Percentiles rank a stretch among this genome's conserved stretches.
Evolutionary conservation across 2,797 vertebrate genomes (phyloP).

Genomic region (Alosa sapidissima): DNA sequence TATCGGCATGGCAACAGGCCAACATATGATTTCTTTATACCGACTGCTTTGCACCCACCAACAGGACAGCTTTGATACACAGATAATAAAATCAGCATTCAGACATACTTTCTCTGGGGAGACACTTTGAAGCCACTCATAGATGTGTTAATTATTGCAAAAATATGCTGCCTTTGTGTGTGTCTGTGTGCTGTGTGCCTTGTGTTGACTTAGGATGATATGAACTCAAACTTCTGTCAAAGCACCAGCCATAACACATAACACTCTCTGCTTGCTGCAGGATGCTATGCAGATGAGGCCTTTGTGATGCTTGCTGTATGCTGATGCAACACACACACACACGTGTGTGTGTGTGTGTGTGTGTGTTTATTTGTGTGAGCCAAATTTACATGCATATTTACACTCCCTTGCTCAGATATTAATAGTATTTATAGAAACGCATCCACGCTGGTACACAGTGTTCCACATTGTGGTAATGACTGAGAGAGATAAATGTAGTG

Average conservation of each 20-base stretch:
- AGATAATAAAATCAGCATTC: background rate
- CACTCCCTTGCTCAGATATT: background rate
- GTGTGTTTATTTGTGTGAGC: background rate
- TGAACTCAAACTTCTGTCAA: background rate
- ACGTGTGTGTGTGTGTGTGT: background rate
- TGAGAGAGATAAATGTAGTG: background rate
- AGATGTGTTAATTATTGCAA: background rate
- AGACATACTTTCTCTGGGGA: background rate
- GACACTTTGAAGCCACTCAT: background rate
- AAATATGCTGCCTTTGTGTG: conserved; percentile 1
- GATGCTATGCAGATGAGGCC: background rate
- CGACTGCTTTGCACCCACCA: background rate
- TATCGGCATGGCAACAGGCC: background rate
- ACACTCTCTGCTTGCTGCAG: background rate
- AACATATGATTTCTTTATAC: background rate
- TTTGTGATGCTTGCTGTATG: background rate
- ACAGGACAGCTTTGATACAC: background rate
- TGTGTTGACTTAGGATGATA: background rate
- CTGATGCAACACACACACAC: background rate
- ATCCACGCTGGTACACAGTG: background rate
- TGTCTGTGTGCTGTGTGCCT: conserved; percentile 8
- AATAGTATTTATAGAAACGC: background rate
- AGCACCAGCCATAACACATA: background rate
- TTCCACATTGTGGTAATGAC: background rate
- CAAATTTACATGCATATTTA: background rate